These are phyloP conservation scores for Hippocampus comes DNA, from an alignment of 2,113 vertebrate genomes.

Conservation along the genomic window DNA sequence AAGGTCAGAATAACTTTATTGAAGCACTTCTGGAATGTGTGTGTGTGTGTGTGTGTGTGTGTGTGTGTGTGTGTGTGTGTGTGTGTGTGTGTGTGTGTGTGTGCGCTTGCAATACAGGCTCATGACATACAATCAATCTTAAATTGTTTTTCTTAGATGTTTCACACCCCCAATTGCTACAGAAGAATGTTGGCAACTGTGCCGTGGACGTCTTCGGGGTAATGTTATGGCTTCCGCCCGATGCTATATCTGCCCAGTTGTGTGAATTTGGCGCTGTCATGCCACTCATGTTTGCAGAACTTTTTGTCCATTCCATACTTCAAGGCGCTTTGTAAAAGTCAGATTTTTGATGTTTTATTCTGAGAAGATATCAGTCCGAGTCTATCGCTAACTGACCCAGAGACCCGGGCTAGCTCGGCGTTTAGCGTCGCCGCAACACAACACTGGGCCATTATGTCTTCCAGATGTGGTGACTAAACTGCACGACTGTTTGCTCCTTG, in stretches of 20 bases:
- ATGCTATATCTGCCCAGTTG: slow-evolving; percentile 23
- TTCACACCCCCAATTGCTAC: slow-evolving; percentile 36
- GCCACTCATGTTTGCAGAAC: background rate
- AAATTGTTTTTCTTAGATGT: slow-evolving; percentile 6
- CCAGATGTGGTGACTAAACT: slow-evolving; percentile 63
- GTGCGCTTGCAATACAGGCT: background rate
- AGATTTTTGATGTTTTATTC: background rate
- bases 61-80: background rate
- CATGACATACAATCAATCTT: slow-evolving; percentile 31
- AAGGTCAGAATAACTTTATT: background rate
- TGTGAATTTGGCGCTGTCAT: background rate
- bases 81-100: background rate
- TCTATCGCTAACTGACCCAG: slow-evolving; percentile 3
- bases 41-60: background rate
- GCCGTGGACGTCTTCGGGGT: slow-evolving; percentile 38
- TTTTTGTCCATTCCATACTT: background rate
- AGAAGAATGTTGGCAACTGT: slow-evolving; percentile 28
- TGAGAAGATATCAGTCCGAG: background rate
- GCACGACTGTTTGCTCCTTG: slow-evolving; percentile 44
- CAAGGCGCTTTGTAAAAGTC: background rate
- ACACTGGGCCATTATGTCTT: slow-evolving; percentile 46
- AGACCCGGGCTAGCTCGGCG: slow-evolving; percentile 38
- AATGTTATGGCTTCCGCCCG: slow-evolving; percentile 13
- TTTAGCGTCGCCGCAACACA: slow-evolving; percentile 29
- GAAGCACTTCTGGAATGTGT: background rate